A percentile compares a stretch with the other conserved stretches of the same genome.
phyloP scores from a whole-genome alignment of 2,797 vertebrate genomes.

The Zenarchopterus dispar region DNA sequence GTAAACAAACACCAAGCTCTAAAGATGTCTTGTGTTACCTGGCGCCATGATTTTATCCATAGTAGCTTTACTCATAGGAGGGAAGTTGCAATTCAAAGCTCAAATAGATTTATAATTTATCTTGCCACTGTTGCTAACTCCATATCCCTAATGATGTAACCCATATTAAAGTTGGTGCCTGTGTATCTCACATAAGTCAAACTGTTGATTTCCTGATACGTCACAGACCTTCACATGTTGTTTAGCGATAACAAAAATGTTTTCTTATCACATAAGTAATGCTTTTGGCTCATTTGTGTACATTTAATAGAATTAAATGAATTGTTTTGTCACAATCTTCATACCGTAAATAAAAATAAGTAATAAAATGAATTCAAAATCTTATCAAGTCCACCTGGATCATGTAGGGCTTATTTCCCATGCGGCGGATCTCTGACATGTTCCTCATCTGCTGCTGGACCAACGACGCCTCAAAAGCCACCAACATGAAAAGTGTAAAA shows the following conservation, averaged over 20 bases:
- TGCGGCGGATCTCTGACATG: slow-evolving; percentile 94
- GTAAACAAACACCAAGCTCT: not conserved
- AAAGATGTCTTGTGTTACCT: too few species aligned
- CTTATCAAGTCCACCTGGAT: slow-evolving; percentile 85
- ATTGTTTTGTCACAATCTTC: not conserved
- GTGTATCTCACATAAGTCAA: not conserved
- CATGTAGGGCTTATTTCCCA: slow-evolving; percentile 96
- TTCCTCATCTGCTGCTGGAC: slow-evolving; percentile 98
- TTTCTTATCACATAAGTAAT: not conserved
- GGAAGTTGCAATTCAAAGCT: too few species aligned
- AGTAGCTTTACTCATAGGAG: too few species aligned
- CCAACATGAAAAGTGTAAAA: slow-evolving; percentile 97
- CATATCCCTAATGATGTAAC: not conserved
- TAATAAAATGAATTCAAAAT: not conserved
- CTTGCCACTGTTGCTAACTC: not conserved
- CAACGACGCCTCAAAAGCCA: slow-evolving; percentile 95
- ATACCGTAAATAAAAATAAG: slow-evolving; percentile 1
- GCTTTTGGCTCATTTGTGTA: not conserved
- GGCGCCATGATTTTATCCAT: too few species aligned
- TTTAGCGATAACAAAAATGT: not conserved
- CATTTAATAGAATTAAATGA: not conserved
- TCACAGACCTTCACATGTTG: not conserved
- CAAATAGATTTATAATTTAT: too few species aligned
- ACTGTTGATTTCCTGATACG: too few species aligned
- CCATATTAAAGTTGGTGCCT: not conserved